A percentile compares a stretch with the other conserved stretches of the same genome.
These are phyloP conservation scores for Bemisia tabaci DNA, from an alignment of 1,140 invertebrate species.

Conservation along the genomic window DNA sequence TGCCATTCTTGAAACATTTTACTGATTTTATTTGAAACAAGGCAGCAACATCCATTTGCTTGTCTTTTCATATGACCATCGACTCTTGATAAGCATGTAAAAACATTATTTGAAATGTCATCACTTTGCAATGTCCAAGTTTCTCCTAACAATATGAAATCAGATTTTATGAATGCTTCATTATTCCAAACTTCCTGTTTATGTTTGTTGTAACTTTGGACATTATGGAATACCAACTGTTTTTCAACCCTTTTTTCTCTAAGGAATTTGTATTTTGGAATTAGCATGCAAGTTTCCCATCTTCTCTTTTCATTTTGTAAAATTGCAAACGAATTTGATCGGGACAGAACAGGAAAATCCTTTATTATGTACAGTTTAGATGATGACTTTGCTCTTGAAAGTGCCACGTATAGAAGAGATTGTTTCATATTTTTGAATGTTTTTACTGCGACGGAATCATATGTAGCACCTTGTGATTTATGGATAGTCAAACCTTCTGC, in stretches of 20 bases:
- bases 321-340: neutral
- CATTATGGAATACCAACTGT: neutral
- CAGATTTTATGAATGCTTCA: neutral
- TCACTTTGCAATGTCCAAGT: neutral
- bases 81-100: neutral
- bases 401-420: neutral
- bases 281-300: neutral
- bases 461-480: neutral
- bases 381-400: neutral
- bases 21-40: neutral
- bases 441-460: neutral
- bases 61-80: neutral
- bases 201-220: neutral
- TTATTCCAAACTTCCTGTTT: neutral
- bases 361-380: neutral
- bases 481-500: neutral
- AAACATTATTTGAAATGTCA: neutral
- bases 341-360: neutral
- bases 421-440: neutral
- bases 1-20: neutral
- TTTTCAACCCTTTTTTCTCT: neutral
- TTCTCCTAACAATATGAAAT: neutral
- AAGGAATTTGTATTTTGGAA: neutral
- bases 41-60: neutral
- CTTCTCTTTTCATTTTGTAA: neutral